Evolutionary conservation across 2,888 invertebrate genomes (phyloP).

Genomic region (Thymelicus lineola): DNA sequence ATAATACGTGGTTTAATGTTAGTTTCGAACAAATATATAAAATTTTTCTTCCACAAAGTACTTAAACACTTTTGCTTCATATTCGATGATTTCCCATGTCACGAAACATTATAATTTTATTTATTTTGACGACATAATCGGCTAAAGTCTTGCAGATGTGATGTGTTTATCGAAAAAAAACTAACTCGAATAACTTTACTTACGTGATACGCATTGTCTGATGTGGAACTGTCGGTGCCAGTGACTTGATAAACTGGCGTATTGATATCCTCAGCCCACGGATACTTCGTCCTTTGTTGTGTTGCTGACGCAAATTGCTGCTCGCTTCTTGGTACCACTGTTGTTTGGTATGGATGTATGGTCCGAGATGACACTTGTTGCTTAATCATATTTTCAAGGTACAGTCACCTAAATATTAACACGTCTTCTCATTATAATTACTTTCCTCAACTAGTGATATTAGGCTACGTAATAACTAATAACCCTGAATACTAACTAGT

Average conservation of each 20-base stretch:
- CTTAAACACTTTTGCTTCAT: no score
- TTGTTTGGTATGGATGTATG: slow-evolving; percentile 81
- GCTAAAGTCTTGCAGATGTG: no score
- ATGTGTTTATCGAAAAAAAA: neutral
- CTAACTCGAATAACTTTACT: slow-evolving; percentile 40
- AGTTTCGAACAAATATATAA: no score
- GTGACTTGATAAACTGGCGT: slow-evolving; percentile 71
- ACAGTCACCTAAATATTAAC: neutral
- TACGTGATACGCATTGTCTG: slow-evolving; percentile 80
- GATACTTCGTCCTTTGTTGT: slow-evolving; percentile 78
- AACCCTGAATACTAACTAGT: slow-evolving; percentile 13
- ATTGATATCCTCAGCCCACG: slow-evolving; percentile 77
- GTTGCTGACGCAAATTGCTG: slow-evolving; percentile 75
- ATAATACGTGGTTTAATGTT: neutral
- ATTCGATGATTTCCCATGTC: no score
- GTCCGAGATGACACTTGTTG: slow-evolving; percentile 77
- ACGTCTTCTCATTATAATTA: neutral
- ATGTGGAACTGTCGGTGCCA: slow-evolving; percentile 80
- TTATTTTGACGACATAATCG: no score
- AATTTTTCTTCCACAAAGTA: no score
- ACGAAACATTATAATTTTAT: no score
- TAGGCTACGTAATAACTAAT: neutral
- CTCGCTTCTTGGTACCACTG: slow-evolving; percentile 76
- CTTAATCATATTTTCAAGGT: slow-evolving; percentile 71
- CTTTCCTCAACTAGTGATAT: neutral